A percentile compares a stretch with the other conserved stretches of the same genome.
Evolutionary conservation across 2,888 invertebrate species (phyloP).

Genomic region (Diploptera punctata): DNA sequence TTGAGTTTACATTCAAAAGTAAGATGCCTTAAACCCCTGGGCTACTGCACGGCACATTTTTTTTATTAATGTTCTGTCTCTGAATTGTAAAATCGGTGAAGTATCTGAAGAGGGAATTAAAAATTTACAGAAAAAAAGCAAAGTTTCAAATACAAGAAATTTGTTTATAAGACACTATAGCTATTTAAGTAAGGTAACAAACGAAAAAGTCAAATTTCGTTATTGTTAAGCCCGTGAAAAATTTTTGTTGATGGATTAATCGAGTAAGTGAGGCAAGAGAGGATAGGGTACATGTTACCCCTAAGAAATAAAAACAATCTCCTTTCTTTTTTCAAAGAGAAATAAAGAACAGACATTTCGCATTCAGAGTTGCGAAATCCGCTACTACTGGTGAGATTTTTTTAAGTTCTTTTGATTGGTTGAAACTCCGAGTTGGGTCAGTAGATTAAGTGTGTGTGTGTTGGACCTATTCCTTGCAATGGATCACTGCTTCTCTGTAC

Average conservation of each 20-base stretch:
- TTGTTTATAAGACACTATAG: no score
- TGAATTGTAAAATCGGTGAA: no score
- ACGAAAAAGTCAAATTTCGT: no score
- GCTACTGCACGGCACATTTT: no score
- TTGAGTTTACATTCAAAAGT: no score
- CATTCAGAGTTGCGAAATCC: slow-evolving; percentile 27
- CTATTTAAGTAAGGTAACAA: no score
- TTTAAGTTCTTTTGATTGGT: neutral
- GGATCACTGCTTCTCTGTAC: neutral
- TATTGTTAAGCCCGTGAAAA: slow-evolving; percentile 32
- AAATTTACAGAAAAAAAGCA: no score
- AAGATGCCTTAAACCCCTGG: no score
- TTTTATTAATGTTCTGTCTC: no score
- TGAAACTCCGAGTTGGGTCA: neutral
- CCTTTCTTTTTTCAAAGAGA: neutral
- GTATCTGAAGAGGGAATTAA: no score
- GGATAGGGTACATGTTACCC: no score
- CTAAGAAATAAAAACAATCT: neutral
- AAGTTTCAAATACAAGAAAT: no score
- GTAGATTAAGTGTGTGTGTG: neutral
- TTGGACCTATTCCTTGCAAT: neutral
- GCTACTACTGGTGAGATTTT: slow-evolving; percentile 21
- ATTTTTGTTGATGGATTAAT: slow-evolving; percentile 36
- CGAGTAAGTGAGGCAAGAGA: slow-evolving; percentile 21
- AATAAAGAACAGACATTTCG: slow-evolving; percentile 32